Conservation (phyloP, 1,140 invertebrate genomes). For the Galleria mellonella region DNA sequence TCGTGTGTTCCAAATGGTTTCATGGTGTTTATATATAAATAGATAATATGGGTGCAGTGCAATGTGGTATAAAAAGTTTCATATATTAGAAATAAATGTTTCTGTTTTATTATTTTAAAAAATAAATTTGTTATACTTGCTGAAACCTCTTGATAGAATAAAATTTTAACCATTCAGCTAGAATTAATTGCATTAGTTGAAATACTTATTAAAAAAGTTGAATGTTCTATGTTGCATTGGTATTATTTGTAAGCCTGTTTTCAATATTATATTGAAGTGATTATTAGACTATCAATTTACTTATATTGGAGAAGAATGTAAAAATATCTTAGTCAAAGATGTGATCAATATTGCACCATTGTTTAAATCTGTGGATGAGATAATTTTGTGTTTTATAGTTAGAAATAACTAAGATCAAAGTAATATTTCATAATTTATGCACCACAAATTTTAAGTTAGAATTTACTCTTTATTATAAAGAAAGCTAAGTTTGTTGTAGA, state of each 20-base stretch:
- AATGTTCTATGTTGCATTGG: conserved; percentile 11
- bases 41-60: conserved; percentile 50
- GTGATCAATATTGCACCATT: conserved; percentile 44
- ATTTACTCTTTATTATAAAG: conserved; percentile 51
- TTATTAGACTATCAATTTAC: conserved; percentile 41
- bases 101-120: conserved; percentile 22
- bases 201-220: conserved; percentile 18
- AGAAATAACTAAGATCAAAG: conserved; percentile 25
- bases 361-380: conserved; percentile 37
- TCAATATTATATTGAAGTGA: conserved; percentile 33
- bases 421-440: conserved; percentile 46
- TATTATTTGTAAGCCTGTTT: conserved; percentile 27
- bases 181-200: conserved; percentile 15
- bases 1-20: conserved; percentile 32
- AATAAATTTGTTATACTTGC: conserved; percentile 11
- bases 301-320: conserved; percentile 39
- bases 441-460: conserved; percentile 48
- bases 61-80: conserved; percentile 35
- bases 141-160: conserved; percentile 13
- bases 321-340: conserved; percentile 33
- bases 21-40: conserved; percentile 23
- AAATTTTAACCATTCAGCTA: conserved; percentile 41
- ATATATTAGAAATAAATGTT: conserved; percentile 12
- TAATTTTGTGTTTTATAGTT: conserved; percentile 48
- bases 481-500: conserved; percentile 59